Conservation (phyloP, 1,140 invertebrate species). For the Anastrepha obliqua region DNA sequence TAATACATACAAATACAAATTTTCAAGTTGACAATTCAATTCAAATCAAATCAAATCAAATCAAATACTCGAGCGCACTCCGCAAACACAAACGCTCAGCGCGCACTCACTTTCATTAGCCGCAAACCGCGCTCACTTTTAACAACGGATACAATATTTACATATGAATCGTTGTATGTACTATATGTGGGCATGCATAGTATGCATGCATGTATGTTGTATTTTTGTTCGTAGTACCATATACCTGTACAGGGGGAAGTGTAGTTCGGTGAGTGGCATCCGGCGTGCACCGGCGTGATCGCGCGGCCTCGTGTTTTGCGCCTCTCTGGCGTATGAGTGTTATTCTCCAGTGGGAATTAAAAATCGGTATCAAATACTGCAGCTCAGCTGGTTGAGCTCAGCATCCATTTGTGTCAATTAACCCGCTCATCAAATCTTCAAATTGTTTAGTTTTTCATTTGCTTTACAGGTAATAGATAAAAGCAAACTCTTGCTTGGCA, state of each 20-base stretch:
- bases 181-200: background rate
- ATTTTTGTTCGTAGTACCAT: background rate
- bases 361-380: background rate
- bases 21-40: conserved; percentile 43
- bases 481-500: background rate
- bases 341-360: conserved; percentile 2
- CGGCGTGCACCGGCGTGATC: background rate
- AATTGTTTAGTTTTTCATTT: background rate
- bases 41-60: conserved; percentile 22
- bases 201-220: background rate
- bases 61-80: conserved; percentile 27
- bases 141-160: background rate
- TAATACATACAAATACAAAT: conserved; percentile 32
- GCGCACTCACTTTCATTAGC: conserved; percentile 23
- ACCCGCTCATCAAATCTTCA: background rate
- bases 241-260: background rate
- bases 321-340: conserved; percentile 22
- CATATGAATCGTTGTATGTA: background rate
- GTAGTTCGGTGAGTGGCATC: background rate
- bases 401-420: conserved; percentile 34
- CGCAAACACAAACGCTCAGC: conserved; percentile 24
- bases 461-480: background rate
- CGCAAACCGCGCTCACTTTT: conserved; percentile 29
- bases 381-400: conserved; percentile 7
- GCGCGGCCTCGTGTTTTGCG: background rate